These are phyloP conservation scores for Rhombomys opimus DNA, from an alignment of 2,113 vertebrate species.

Conservation along the genomic window DNA sequence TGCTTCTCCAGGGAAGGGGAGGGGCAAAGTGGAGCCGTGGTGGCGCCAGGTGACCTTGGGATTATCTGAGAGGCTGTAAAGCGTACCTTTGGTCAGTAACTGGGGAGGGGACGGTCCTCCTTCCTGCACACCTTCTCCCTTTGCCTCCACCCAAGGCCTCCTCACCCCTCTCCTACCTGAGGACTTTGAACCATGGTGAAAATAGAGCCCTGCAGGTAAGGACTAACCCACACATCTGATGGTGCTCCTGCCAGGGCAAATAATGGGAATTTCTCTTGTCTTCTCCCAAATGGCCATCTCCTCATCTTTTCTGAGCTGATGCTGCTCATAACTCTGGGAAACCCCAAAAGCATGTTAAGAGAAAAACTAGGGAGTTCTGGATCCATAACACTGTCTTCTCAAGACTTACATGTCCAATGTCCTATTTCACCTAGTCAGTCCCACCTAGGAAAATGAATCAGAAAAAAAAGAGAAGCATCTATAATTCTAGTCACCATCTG, in stretches of 20 bases:
- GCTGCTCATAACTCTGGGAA: background rate
- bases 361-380: slow-evolving; percentile 10
- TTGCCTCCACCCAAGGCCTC: slow-evolving; percentile 39
- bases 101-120: slow-evolving; percentile 42
- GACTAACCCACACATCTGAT: background rate
- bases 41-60: slow-evolving; percentile 74
- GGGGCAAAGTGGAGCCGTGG: slow-evolving; percentile 7
- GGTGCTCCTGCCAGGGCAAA: slow-evolving; percentile 14
- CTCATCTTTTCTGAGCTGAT: slow-evolving; percentile 42
- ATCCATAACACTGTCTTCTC: background rate
- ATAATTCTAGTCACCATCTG: background rate
- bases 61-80: slow-evolving; percentile 74
- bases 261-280: background rate
- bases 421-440: background rate
- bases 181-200: slow-evolving; percentile 48
- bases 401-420: background rate
- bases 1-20: slow-evolving; percentile 30
- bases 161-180: background rate
- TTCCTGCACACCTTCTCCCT: slow-evolving; percentile 48
- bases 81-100: slow-evolving; percentile 67
- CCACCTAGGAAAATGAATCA: background rate
- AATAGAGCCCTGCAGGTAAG: background rate
- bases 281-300: slow-evolving; percentile 26
- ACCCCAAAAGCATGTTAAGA: background rate
- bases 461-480: background rate